Conservation (phyloP, 2,888 invertebrate genomes). For the Blera fallax region DNA sequence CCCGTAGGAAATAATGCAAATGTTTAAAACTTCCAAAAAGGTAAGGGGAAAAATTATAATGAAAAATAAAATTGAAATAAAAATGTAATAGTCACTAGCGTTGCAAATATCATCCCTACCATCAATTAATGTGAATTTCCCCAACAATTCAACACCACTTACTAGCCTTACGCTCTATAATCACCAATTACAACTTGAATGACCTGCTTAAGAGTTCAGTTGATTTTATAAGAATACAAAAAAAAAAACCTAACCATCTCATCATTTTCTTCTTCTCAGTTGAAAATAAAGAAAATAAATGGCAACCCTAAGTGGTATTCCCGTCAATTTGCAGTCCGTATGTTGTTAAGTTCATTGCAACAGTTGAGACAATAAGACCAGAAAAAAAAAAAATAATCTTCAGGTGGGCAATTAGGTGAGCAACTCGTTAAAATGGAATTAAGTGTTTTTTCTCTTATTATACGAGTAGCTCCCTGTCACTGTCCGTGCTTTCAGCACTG, state of each 20-base stretch:
- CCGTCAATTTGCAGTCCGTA: conserved; percentile 10
- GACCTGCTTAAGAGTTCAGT: not conserved
- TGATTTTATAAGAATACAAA: not conserved
- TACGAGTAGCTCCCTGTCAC: not conserved
- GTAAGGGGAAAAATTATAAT: too few species aligned
- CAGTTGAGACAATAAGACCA: conserved; percentile 7
- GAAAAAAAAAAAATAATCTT: conserved; percentile 22
- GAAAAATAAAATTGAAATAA: too few species aligned
- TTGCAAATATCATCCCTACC: not conserved
- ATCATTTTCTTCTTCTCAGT: not conserved
- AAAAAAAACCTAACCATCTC: not conserved
- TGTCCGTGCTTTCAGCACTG: not conserved
- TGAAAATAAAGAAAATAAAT: not conserved
- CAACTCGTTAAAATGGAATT: conserved; percentile 50
- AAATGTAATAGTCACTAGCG: too few species aligned
- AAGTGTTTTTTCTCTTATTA: conserved; percentile 17
- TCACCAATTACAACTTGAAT: conserved; percentile 1
- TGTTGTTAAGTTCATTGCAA: not conserved
- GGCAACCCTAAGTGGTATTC: not conserved
- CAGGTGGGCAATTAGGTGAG: conserved; percentile 46
- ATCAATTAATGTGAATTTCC: not conserved
- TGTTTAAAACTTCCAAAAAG: too few species aligned
- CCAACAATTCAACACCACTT: not conserved
- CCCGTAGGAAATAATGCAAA: too few species aligned
- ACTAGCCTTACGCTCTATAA: not conserved